Base-by-base conservation (phyloP, 2,113 vertebrate species). In the Serilophus lunatus region DNA sequence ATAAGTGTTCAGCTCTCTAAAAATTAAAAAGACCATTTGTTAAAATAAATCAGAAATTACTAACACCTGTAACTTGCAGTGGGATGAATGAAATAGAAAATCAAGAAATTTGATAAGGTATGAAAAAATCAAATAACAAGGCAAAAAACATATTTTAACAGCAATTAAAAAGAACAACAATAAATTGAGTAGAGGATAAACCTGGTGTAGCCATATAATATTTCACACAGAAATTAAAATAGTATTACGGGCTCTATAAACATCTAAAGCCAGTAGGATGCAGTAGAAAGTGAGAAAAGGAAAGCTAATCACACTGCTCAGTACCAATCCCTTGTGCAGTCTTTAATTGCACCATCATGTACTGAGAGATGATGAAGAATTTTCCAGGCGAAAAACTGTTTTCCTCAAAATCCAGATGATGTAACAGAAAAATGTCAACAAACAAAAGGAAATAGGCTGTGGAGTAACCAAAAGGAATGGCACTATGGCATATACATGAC, bases 261-360 rank as follows among this genome's bases (percentile, higher is more conserved):
- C 51, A 45, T 64, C 86, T 78, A 45, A 84, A 93, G 40, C 29
- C 49, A 61, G 45, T 47, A 88, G 26, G 57, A 93, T 86, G 57
- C 56, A 69, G 45, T 84, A 84, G 72, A 65, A 91, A 86, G 47
- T 47, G 61, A 88, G 42, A 84, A 69, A 95, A 90, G 40, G 33
- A 63, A 77, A 86, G 35, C 22, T 51, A 36, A 88, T 64, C 33
- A 13, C 64, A 16, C 33, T 4, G 3, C 76, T 83, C 38, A 5
- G 33, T 31, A 42, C 20, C 68, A 60, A 28, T 31, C 51, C 36
- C 72, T 91, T 47, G 12, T 22, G 57, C 16, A 77, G 35, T 31
- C 29, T 80, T 71, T 42, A 86, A 50, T 66, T 54, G 25, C 29
- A 18, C 26, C 13, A 29, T 29, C 28, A 31, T 0, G 0, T 57